phyloP scores from a whole-genome alignment of 2,888 invertebrate genomes.

The Pterobdella sp. region DNA sequence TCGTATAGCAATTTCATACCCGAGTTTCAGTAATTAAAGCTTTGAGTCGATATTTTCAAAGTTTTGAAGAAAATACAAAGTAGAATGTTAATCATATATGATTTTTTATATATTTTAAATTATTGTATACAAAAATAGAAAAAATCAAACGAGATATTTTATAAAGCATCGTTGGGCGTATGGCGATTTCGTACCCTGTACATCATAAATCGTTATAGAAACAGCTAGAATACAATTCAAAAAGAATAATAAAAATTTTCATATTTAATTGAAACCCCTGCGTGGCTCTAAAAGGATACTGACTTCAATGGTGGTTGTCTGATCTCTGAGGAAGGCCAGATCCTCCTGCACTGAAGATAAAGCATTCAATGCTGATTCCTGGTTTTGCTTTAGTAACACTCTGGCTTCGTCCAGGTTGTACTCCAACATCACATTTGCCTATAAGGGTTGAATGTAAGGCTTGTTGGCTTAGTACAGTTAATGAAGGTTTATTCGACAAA shows the following conservation, averaged over 20 bases:
- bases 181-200: not conserved
- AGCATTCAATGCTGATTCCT: conserved; percentile 68
- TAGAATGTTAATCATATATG: no score
- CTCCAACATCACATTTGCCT: conserved; percentile 91
- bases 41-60: no score
- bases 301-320: conserved; percentile 94
- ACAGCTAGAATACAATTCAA: not conserved
- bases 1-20: no score
- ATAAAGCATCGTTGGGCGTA: no score
- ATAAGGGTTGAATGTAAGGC: no score
- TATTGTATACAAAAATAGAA: not conserved
- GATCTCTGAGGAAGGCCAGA: conserved; percentile 87
- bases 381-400: conserved; percentile 64
- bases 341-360: conserved; percentile 79
- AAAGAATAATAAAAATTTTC: not conserved
- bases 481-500: no score
- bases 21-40: no score
- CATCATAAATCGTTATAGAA: not conserved
- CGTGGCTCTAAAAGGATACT: conserved; percentile 54
- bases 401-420: conserved; percentile 85
- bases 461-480: no score
- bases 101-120: not conserved
- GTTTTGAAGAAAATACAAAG: no score
- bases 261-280: not conserved
- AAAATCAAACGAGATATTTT: not conserved